Evolutionary conservation across 2,888 invertebrate species (phyloP).

Genomic region (Amphipoea lucens): DNA sequence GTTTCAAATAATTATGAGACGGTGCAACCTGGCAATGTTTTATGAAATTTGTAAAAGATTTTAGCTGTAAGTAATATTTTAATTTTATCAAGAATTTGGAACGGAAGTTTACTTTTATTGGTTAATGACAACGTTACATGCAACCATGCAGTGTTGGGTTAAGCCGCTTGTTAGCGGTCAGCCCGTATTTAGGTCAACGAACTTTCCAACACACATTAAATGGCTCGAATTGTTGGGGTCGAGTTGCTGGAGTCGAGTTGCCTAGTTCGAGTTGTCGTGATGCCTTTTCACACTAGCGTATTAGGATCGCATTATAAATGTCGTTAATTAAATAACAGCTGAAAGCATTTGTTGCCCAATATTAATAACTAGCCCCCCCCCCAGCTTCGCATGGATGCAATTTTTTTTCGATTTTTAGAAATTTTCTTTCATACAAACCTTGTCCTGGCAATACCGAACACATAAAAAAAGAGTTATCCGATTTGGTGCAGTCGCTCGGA

Average conservation of each 20-base stretch:
- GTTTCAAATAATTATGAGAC: conserved; percentile 41
- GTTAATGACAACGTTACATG: conserved; percentile 24
- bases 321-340: background rate
- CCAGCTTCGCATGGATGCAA: too few relatives aligned
- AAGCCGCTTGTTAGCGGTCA: background rate
- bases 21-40: conserved; percentile 15
- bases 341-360: background rate
- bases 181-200: conserved; percentile 3
- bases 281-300: background rate
- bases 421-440: too few relatives aligned
- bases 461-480: too few relatives aligned
- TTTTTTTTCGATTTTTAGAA: too few relatives aligned
- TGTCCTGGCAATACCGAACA: too few relatives aligned
- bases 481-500: too few relatives aligned
- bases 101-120: conserved; percentile 15
- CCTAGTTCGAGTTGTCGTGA: background rate
- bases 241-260: background rate
- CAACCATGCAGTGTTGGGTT: conserved; percentile 22
- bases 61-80: background rate
- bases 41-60: background rate
- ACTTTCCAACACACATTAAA: background rate
- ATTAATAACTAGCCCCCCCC: too few relatives aligned
- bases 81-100: conserved; percentile 2
- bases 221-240: background rate
- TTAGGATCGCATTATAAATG: background rate